Conservation (phyloP, 2,888 invertebrate genomes). For the Phortica okadai region DNA sequence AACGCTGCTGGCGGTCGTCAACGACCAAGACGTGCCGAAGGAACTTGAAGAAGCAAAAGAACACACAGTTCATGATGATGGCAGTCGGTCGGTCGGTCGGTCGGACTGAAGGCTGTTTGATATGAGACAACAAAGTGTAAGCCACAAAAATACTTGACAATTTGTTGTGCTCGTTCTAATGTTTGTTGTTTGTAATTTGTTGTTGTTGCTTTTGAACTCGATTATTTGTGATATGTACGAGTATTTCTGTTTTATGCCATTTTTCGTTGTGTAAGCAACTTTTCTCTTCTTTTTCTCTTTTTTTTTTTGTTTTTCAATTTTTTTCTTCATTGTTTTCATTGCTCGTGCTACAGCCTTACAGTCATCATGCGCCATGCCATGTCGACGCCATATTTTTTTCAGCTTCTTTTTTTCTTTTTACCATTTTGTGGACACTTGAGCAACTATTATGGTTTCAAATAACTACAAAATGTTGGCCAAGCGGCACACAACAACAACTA, state of each 20-base stretch:
- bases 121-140: slow-evolving; percentile 50
- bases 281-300: background rate
- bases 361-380: background rate
- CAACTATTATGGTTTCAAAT: slow-evolving; percentile 49
- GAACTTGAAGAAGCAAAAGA: background rate
- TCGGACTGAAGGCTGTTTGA: background rate
- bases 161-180: slow-evolving; percentile 51
- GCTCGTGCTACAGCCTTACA: background rate
- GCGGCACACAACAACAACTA: slow-evolving; percentile 18
- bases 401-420: background rate
- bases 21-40: no score
- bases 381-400: background rate
- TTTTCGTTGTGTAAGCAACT: slow-evolving; percentile 3
- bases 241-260: background rate
- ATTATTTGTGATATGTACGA: no score
- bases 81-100: background rate
- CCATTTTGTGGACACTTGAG: slow-evolving; percentile 34
- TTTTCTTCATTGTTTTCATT: background rate
- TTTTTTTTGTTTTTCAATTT: background rate
- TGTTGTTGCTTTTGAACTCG: slow-evolving; percentile 26
- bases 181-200: slow-evolving; percentile 56
- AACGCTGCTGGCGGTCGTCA: no score
- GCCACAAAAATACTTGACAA: slow-evolving; percentile 70
- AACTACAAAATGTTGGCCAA: slow-evolving; percentile 17
- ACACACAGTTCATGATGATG: background rate